Evolutionary conservation across 2,113 vertebrate genomes (phyloP), one percentile per base, ranked within the genome.

Genomic region (Gallinago media): DNA sequence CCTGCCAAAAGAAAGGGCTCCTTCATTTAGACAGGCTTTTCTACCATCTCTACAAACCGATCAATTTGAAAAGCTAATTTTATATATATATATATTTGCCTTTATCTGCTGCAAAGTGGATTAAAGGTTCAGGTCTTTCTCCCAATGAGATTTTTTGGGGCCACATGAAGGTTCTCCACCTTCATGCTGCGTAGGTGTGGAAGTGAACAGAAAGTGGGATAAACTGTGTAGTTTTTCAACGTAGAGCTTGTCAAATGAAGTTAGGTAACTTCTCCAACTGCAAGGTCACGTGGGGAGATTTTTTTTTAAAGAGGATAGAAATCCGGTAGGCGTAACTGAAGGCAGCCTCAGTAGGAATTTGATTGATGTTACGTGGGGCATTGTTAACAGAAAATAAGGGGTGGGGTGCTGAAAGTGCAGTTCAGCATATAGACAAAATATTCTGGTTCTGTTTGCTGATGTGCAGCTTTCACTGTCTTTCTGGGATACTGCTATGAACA

Each of bases 121-220:
- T 59, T 59, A 15, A 21, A 50, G 19, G 8, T 27, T 23, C 6
- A 5, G 4, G 17, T 68, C 23, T 62, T 76, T 72, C n/a, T 55
- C 68, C 9, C 0, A 0, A 22, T 36, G 8, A 42, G 6, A 25
- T 76, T 32, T 46, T 67, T 46, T 63, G 34, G 63, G 62, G 27
- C 31, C 12, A 3, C 19, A 1, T 27, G 44, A 56, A 13, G 0
- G 0, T 68, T 42, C 65, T 25, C 21, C 47, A 75, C 3, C 47
- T 40, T 85, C 18, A 58, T 71, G 31, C 56, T 75, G n/a, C 18
- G 3, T 3, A 9, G 26, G 31, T 21, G 2, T 68, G 54, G 26
- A 65, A 52, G 29, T 15, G 49, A 55, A 27, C 5, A 27, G 47
- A 12, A 49, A 42, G 8, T 70, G 26, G 21, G 46, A 73, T 52